phyloP scores from a whole-genome alignment of 1,140 invertebrate genomes.

The Kradibia gibbosae region DNA sequence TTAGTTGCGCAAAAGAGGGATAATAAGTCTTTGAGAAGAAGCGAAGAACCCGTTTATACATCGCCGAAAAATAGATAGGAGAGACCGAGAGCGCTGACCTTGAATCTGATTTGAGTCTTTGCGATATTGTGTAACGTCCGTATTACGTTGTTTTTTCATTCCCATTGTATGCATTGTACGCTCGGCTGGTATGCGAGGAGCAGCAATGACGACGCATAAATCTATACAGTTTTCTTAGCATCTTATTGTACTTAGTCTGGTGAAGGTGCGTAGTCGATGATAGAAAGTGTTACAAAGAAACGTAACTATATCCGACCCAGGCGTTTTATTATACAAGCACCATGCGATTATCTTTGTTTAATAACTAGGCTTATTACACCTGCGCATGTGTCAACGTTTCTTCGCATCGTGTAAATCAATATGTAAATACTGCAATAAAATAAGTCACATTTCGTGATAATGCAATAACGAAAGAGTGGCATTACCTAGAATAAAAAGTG shows the following conservation, averaged over 20 bases:
- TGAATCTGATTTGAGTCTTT: slow-evolving; percentile 25
- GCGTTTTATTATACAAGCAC: neutral
- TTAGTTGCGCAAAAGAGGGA: slow-evolving; percentile 21
- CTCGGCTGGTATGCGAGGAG: neutral
- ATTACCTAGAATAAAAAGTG: neutral
- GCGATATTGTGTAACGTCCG: slow-evolving; percentile 32
- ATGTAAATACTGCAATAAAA: neutral
- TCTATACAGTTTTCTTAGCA: neutral
- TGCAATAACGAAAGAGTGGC: slow-evolving; percentile 12
- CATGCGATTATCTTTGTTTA: neutral
- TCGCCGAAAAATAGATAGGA: neutral
- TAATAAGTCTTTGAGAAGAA: neutral
- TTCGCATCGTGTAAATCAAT: neutral
- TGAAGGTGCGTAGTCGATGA: neutral
- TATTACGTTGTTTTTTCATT: neutral
- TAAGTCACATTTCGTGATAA: neutral
- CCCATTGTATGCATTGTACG: no score
- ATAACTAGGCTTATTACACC: neutral
- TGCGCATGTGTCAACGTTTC: neutral
- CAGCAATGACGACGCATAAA: neutral
- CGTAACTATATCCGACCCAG: neutral
- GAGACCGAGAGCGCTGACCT: slow-evolving; percentile 40
- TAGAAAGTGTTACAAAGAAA: neutral
- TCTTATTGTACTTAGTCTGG: neutral
- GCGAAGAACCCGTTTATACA: no score